Evolutionary conservation across 2,888 invertebrate species (phyloP).

Genomic region (Agrypnus murinus): DNA sequence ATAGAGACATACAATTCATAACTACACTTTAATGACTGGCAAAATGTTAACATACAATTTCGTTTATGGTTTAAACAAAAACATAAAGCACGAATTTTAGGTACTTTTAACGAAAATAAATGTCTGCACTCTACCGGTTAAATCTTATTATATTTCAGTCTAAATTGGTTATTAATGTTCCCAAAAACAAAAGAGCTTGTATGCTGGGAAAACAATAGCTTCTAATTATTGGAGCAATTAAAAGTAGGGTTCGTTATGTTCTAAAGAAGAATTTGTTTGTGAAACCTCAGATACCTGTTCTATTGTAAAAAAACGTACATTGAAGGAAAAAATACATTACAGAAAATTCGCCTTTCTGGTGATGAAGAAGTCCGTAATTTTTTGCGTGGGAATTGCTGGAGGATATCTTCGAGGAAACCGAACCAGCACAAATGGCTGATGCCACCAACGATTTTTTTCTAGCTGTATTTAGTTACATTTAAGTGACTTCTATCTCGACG

Average conservation of each 20-base stretch:
- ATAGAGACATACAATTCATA: too few species aligned
- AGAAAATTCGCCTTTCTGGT: constrained; percentile 14
- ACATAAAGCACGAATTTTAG: constrained; percentile 17
- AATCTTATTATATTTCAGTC: constrained; percentile 16
- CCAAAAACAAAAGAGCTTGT: constrained; percentile 8
- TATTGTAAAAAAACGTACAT: background rate
- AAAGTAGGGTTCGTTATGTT: constrained; percentile 13
- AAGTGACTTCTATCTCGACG: too few species aligned
- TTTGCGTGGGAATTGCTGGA: constrained; percentile 6
- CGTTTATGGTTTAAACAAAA: constrained; percentile 27
- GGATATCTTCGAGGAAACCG: background rate
- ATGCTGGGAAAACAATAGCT: constrained; percentile 18
- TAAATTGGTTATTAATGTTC: constrained; percentile 31
- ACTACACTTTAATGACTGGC: constrained; percentile 4
- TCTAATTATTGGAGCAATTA: constrained; percentile 27
- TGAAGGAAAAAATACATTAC: constrained; percentile 27
- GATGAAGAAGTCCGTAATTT: constrained; percentile 19
- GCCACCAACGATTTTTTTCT: too few species aligned
- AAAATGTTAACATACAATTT: constrained; percentile 14
- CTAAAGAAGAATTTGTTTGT: constrained; percentile 14
- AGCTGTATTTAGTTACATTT: too few species aligned
- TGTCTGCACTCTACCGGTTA: constrained; percentile 6
- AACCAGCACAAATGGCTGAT: background rate
- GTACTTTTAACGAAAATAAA: constrained; percentile 31
- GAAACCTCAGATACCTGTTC: background rate